Evolutionary conservation across 1,140 invertebrate species (phyloP), one percentile per base, ranked within the genome.

Genomic region (Drosophila novamexicana): DNA sequence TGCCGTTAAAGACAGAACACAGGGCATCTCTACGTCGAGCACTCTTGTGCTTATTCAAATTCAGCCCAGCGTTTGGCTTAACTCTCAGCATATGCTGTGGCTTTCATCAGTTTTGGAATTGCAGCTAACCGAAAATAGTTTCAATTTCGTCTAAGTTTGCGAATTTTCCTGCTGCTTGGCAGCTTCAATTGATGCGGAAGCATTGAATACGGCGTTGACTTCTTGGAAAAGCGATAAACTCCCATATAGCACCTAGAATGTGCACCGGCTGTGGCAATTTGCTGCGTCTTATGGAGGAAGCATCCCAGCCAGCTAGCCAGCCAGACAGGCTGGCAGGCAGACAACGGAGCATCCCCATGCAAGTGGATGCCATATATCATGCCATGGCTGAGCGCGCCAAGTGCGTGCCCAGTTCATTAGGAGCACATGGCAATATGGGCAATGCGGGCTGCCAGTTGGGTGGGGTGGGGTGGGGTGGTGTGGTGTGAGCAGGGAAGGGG

Each of bases 361-460:
- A 73, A 62, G 58, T 75, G 62, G 36, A 66, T 76, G 67, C 71
- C 88, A 91, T 91, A 83, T 73, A 91, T 91, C 88, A 91, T 88
- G 72, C 79, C 71, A 91, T 81, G 88, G 83, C 83, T 91, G 88
- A 91, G 80, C 83, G 83, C 68, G 71, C 58, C 77, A 82, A 91
- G 80, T 88, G 82, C 88, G 77, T 88, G 77, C 88, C 88, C 88
- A 67, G 88, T 91, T 84, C 88, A 91, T 91, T 91, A 90, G 57
- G 86, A 73, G 67, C 67, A 69, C 12, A 69, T 62, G 65, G 54
- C 44, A 29, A 54, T 53, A 29, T 45, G 44, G 40, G 22, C 7
- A 32, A 22, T 6, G 16, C 37, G 16, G 37, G 45, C 57, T 45
- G 56, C 29, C 7, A 14, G 40, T n/a, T 7, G 14, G 37, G 22